Percentiles rank a stretch among this genome's conserved stretches.
Evolutionary conservation across 1,140 invertebrate genomes (phyloP).

Genomic region (Drosophila trapezifrons): DNA sequence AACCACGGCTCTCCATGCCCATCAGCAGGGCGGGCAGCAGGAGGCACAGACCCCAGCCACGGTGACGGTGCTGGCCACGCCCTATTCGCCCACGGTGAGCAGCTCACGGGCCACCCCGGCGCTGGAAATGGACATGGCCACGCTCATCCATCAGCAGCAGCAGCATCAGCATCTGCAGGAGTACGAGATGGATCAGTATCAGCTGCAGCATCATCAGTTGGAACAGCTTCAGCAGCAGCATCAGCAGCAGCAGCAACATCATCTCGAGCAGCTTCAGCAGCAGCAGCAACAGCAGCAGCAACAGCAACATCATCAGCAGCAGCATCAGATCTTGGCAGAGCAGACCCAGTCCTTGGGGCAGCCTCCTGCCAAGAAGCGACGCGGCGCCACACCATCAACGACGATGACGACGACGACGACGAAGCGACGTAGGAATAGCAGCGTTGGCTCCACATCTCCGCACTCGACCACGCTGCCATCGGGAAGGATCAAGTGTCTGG

Average conservation of each 20-base stretch:
- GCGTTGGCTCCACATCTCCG: conserved; percentile 61
- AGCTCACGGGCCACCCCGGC: conserved; percentile 66
- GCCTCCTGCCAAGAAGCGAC: conserved; percentile 26
- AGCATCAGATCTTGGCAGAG: conserved; percentile 21
- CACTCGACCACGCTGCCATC: conserved; percentile 81
- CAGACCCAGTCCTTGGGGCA: conserved; percentile 3
- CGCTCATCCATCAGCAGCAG: conserved; percentile 50
- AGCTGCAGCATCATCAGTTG: conserved; percentile 47
- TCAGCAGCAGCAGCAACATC: conserved; percentile 24
- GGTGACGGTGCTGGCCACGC: conserved; percentile 59
- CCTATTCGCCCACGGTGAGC: conserved; percentile 77
- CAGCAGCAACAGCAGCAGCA: conserved; percentile 36
- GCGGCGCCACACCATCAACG: conserved; percentile 46
- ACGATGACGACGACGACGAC: conserved; percentile 38
- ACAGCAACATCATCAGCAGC: conserved; percentile 25
- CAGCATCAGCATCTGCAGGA: conserved; percentile 45
- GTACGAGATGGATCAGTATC: conserved; percentile 44
- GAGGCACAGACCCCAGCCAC: conserved; percentile 57
- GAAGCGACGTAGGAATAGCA: conserved; percentile 61
- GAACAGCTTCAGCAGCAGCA: conserved; percentile 40
- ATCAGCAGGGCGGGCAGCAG: conserved; percentile 53
- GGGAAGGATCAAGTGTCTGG: conserved; percentile 89
- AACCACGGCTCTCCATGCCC: conserved; percentile 61
- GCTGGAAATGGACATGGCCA: conserved; percentile 65
- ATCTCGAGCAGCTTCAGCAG: conserved; percentile 11